These are phyloP conservation scores for Urechis unicinctus DNA, from an alignment of 2,888 invertebrate species.

Conservation along the genomic window DNA sequence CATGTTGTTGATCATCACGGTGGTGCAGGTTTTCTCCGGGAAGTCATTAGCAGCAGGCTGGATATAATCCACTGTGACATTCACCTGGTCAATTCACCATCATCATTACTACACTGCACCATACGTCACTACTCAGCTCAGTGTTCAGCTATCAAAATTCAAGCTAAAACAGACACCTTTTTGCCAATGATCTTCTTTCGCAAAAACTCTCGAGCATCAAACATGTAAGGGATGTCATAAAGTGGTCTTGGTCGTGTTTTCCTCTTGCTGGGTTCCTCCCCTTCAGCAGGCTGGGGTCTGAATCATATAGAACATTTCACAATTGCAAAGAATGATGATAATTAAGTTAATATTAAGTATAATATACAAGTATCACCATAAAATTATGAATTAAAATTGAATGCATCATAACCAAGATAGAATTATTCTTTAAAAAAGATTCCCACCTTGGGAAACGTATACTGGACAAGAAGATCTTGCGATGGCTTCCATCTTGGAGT, in stretches of 20 bases:
- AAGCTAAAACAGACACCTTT: constrained; percentile 20
- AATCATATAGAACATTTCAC: neutral
- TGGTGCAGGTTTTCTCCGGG: constrained; percentile 92
- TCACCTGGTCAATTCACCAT: constrained; percentile 58
- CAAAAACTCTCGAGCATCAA: constrained; percentile 93
- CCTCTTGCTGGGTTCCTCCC: constrained; percentile 11
- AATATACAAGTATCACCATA: no score
- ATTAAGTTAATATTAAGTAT: no score
- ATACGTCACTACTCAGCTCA: no score
- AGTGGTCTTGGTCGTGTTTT: constrained; percentile 61
- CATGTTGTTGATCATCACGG: constrained; percentile 60
- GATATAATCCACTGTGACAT: constrained; percentile 87
- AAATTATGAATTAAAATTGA: neutral
- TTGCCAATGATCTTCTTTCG: constrained; percentile 93
- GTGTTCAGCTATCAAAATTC: no score
- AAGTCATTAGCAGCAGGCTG: constrained; percentile 81
- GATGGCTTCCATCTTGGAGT: constrained; percentile 66
- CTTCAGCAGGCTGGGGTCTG: constrained; percentile 8
- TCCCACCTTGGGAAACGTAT: constrained; percentile 83
- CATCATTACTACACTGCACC: no score
- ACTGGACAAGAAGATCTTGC: constrained; percentile 92
- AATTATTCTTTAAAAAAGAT: neutral
- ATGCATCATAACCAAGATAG: neutral
- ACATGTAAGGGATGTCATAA: constrained; percentile 98
- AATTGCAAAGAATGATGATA: no score